These are phyloP conservation scores for Platysternon megacephalum DNA, from an alignment of 2,113 vertebrate genomes.

Conservation along the genomic window DNA sequence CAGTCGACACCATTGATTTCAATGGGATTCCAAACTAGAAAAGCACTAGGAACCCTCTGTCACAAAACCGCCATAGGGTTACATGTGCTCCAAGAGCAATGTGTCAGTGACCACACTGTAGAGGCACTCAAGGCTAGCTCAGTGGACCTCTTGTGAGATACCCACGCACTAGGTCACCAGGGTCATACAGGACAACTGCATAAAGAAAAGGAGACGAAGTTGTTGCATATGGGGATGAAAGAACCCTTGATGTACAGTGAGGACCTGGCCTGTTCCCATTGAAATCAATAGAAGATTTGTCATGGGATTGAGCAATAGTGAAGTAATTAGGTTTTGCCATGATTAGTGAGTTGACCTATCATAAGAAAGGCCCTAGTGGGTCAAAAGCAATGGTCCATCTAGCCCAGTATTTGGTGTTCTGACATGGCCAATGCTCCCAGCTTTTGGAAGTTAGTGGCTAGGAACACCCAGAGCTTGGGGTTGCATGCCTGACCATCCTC, in stretches of 20 bases:
- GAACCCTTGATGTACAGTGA: background rate
- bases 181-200: background rate
- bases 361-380: no score
- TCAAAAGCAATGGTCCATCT: no score
- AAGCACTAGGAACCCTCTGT: background rate
- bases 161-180: background rate
- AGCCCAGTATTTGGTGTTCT: no score
- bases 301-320: background rate
- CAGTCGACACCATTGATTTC: background rate
- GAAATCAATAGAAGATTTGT: background rate
- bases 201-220: background rate
- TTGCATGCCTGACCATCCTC: no score
- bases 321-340: background rate
- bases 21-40: background rate
- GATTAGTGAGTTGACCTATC: background rate
- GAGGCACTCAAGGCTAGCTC: background rate
- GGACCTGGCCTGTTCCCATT: background rate
- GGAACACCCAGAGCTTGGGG: no score
- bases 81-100: background rate
- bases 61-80: background rate
- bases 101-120: background rate
- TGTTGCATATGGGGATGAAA: background rate
- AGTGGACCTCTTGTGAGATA: background rate
- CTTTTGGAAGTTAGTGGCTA: no score
- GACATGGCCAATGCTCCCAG: no score